phyloP scores from a whole-genome alignment of 2,888 invertebrate species.

The Osmoderma eremita region DNA sequence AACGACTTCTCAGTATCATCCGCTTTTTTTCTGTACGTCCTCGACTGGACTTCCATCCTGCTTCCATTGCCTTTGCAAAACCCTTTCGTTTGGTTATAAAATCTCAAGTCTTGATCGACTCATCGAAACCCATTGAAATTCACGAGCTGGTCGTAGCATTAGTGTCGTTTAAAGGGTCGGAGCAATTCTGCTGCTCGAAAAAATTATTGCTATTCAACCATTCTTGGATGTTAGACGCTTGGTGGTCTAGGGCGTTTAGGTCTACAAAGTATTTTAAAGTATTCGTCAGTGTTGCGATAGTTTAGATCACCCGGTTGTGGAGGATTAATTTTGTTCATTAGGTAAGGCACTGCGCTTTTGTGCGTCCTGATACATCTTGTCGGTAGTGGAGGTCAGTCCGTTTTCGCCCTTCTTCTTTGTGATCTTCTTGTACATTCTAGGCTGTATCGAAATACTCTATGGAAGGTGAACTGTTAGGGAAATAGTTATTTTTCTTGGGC shows the following conservation, averaged over 20 bases:
- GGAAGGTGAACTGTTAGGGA: constrained; percentile 47
- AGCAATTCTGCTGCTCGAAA: constrained; percentile 33
- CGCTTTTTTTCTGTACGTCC: constrained; percentile 41
- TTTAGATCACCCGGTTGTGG: constrained; percentile 21
- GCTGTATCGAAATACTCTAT: constrained; percentile 61
- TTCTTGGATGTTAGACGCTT: constrained; percentile 45
- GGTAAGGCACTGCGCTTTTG: constrained; percentile 49
- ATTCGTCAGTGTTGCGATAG: constrained; percentile 28
- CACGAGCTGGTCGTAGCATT: constrained; percentile 20
- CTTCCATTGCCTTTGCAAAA: constrained; percentile 40
- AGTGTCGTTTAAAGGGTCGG: constrained; percentile 17
- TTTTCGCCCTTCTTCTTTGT: constrained; percentile 44
- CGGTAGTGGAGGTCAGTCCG: constrained; percentile 46
- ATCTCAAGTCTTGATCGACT: constrained; percentile 27
- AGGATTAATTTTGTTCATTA: constrained; percentile 45
- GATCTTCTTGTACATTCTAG: constrained; percentile 55
- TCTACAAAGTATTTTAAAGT: constrained; percentile 44
- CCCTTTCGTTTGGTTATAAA: constrained; percentile 42
- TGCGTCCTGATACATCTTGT: constrained; percentile 59
- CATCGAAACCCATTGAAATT: not conserved
- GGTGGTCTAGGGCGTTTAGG: constrained; percentile 43
- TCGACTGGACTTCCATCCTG: constrained; percentile 46
- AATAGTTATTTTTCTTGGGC: constrained; percentile 68
- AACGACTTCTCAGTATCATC: constrained; percentile 36
- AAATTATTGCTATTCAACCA: constrained; percentile 48